These are phyloP conservation scores for Xyliphius kryptos DNA, from an alignment of 2,113 vertebrate species.

Conservation along the genomic window DNA sequence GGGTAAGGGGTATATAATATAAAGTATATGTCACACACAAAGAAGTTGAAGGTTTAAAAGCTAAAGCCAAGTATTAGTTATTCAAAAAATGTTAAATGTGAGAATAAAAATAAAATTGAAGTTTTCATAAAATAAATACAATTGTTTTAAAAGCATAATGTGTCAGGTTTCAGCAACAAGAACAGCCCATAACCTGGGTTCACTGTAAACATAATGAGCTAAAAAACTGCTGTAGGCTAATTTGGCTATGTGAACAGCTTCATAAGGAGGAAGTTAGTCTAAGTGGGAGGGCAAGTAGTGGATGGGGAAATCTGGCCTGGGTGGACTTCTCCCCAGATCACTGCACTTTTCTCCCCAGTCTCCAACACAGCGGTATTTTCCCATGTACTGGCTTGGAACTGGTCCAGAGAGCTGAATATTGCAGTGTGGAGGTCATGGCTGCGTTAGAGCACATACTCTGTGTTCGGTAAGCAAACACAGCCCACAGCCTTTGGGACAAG, in stretches of 20 bases:
- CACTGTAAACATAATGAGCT: constrained; percentile 29
- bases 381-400: constrained; percentile 80
- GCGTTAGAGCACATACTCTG: constrained; percentile 59
- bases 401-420: constrained; percentile 65
- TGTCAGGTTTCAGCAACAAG: constrained; percentile 11
- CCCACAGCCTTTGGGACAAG: constrained; percentile 44
- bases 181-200: constrained; percentile 10
- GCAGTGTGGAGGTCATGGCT: constrained; percentile 61
- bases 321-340: constrained; percentile 34
- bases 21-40: too few relatives aligned
- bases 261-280: constrained; percentile 12
- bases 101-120: too few relatives aligned
- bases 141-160: too few relatives aligned
- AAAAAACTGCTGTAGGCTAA: constrained; percentile 38
- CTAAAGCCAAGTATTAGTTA: too few relatives aligned
- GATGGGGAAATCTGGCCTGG: constrained; percentile 44
- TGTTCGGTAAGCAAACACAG: constrained; percentile 67
- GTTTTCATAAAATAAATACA: too few relatives aligned
- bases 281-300: constrained; percentile 31
- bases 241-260: constrained; percentile 36
- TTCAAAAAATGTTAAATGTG: too few relatives aligned
- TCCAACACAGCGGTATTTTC: constrained; percentile 78
- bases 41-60: too few relatives aligned
- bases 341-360: constrained; percentile 52
- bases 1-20: too few relatives aligned